Conservation (phyloP, 2,113 vertebrate genomes). For the Tinamus guttatus region DNA sequence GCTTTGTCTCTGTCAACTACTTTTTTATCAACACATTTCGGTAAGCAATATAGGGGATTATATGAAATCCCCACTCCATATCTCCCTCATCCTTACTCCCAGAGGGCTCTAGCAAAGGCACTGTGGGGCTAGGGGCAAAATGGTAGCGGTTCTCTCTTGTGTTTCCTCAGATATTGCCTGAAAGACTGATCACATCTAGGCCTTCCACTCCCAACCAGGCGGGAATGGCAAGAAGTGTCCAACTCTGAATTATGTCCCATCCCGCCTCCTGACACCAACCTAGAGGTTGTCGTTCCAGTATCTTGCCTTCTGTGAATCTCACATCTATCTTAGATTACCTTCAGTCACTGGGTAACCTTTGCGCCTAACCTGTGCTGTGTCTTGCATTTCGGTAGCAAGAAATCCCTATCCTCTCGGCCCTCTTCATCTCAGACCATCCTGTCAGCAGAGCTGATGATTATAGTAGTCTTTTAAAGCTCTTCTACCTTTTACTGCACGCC, state of each 20-base stretch:
- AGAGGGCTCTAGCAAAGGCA: not conserved
- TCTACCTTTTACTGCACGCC: not conserved
- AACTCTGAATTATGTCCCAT: not conserved
- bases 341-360: not conserved
- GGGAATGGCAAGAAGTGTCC: not conserved
- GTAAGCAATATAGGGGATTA: not conserved
- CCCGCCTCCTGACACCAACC: accelerated
- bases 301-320: not conserved
- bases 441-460: not conserved
- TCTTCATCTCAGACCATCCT: not conserved
- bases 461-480: not conserved
- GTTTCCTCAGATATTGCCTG: not conserved
- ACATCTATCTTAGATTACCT: not conserved
- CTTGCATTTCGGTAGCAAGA: not conserved
- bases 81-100: not conserved
- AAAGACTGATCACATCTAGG: not conserved
- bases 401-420: not conserved
- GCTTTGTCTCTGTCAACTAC: not conserved
- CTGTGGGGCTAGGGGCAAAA: not conserved
- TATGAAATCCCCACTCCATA: not conserved
- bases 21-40: not conserved
- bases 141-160: not conserved
- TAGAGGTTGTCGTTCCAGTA: not conserved
- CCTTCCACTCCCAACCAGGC: accelerated
- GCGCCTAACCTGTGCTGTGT: accelerated